Evolutionary conservation across 1,140 invertebrate species (phyloP), one percentile per base, ranked within the genome.

Genomic region (Mizuhopecten yessoensis): DNA sequence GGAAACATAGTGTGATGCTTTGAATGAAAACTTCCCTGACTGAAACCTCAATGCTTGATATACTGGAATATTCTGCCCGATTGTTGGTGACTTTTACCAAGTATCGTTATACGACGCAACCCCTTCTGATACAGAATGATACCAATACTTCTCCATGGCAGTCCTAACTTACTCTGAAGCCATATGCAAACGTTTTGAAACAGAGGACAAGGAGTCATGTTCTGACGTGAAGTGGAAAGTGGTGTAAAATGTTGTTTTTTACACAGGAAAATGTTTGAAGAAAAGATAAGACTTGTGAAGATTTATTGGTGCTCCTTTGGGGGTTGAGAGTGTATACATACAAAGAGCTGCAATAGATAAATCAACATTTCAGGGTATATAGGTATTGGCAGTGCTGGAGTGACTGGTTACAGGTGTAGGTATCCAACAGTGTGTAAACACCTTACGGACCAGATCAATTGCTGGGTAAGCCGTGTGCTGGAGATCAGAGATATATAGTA

Each of bases 351-450:
- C 20, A 75, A 75, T 75, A 75, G 57, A 75, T 75, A 75, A 49
- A 49, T 49, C 45, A 13, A 75, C 57, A 75, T 0, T 75, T 7
- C 9, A 5, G n/a, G 2, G 57, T 29, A 39, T 39, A 75, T 11
- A 3, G 1, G 0, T 75, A 75, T 29, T 3, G 57, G 23, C 11
- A 75, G 23, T 75, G 23, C 57, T 7, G 45, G 45, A n/a, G n/a
- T n/a, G n/a, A 39, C 57, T 29, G 42, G 42, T 17, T 45, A 15
- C 42, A 45, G 42, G 42, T 45, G 57, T 75, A 11, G 57, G 57
- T 75, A 75, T 75, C 57, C 57, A 75, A 17, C 57, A 75, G 57
- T n/a, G 57, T 75, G 57, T 75, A 75, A 75, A 75, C n/a, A 75
- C 57, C 57, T 29, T 75, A 29, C n/a, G 42, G 42, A 45, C 42